Evolutionary conservation across 2,888 invertebrate species (phyloP), one percentile per base, ranked within the genome.

Genomic region (Proisotoma minuta): DNA sequence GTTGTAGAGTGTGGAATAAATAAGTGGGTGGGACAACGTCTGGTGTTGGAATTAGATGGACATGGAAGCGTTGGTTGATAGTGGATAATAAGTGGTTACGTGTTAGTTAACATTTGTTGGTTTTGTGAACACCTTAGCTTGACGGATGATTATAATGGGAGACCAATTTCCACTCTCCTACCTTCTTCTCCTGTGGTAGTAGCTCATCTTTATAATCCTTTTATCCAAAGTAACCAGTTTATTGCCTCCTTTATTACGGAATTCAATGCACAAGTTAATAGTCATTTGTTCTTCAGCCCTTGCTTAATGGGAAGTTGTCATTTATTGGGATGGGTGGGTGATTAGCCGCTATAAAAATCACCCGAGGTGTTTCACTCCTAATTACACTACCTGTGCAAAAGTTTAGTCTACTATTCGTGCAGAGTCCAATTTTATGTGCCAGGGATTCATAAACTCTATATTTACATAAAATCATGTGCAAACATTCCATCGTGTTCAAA

Each of bases 101-200:
- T 20, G 43, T 43, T 43, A 43, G 43, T 43, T 43, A 18, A 43
- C 15, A 43, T 43, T 43, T 43, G 43, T 43, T 43, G 43, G 43
- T 43, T 43, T 43, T 43, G 43, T 43, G 43, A 43, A 43, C 43
- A 43, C 43, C 43, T 43, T 43, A 12, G 43, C 15, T 4, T 43
- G 43, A 5, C 5, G 43, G 43, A n/a, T n/a, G 10, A 4, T n/a
- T 4, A 43, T 5, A 43, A 43, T 43, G 43, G 43, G 43, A 20
- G 43, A 43, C 5, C 5, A 43, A 43, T 20, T 43, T 43, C 43
- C 43, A 15, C 34, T 34, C 8, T 34, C 34, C 34, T 34, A 10
- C 34, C 34, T 34, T 34, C 15, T 34, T 10, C 15, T 34, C 34
- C 15, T 8, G 43, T 43, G 43, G 4, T 43, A n/a, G 43, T 12